Conservation (phyloP, 2,113 vertebrate genomes). For the Mormyrus lacerda region DNA sequence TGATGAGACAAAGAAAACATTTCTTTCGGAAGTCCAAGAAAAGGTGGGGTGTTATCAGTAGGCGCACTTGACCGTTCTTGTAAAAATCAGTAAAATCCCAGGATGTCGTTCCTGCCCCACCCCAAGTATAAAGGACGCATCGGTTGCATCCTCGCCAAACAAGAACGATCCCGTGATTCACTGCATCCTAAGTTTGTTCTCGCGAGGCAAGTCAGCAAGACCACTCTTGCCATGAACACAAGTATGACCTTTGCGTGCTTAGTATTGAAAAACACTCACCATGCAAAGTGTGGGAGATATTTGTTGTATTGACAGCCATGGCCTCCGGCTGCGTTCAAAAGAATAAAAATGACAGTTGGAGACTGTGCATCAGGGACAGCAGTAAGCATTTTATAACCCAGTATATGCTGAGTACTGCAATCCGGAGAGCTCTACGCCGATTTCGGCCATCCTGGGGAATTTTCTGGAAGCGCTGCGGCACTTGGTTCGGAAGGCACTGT, state of each 20-base stretch:
- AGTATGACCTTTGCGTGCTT: not conserved
- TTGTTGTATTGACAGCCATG: not conserved
- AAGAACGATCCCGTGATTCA: no score
- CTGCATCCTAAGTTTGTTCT: no score
- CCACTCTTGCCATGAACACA: not conserved
- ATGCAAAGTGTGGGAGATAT: not conserved
- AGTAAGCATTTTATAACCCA: not conserved
- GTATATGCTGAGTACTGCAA: not conserved
- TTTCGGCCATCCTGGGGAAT: not conserved
- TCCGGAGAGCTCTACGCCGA: not conserved
- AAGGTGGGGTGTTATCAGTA: not conserved
- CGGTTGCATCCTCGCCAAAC: no score
- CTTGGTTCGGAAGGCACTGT: not conserved
- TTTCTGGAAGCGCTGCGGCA: not conserved
- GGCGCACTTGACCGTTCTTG: not conserved
- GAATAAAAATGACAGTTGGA: not conserved
- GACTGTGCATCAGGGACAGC: not conserved
- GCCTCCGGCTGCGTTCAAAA: not conserved
- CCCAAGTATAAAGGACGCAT: not conserved
- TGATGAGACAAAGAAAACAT: not conserved
- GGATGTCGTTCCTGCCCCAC: not conserved
- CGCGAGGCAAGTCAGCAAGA: no score
- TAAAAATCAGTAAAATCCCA: not conserved
- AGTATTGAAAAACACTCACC: no score
- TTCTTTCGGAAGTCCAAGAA: not conserved